phyloP scores from a whole-genome alignment of 2,888 invertebrate species.

The Platycheirus rosarum region DNA sequence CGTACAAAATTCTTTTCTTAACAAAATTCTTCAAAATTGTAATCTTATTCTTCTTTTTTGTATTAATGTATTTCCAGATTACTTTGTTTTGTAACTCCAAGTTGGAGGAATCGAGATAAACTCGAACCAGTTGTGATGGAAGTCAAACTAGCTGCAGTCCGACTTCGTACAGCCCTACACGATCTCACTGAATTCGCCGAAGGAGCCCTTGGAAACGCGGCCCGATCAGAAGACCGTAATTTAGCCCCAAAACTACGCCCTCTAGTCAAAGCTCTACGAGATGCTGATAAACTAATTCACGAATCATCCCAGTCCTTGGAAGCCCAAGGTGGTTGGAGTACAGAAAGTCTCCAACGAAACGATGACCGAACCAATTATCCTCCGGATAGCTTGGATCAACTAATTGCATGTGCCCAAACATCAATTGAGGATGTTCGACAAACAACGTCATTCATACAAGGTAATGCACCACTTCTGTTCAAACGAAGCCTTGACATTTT shows the following conservation, averaged over 20 bases:
- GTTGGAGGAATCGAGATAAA: conserved; percentile 92
- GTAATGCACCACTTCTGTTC: conserved; percentile 90
- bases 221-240: conserved; percentile 91
- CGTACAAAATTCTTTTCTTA: too few species aligned
- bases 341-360: conserved; percentile 85
- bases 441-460: conserved; percentile 95
- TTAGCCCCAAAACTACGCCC: conserved; percentile 89
- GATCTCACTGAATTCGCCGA: conserved; percentile 95
- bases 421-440: conserved; percentile 94
- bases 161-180: conserved; percentile 90
- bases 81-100: conserved; percentile 89
- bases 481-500: conserved; percentile 84
- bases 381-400: conserved; percentile 93
- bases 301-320: conserved; percentile 90
- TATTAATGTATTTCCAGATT: conserved; percentile 82
- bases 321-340: conserved; percentile 90
- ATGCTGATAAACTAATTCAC: conserved; percentile 91
- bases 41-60: conserved; percentile 10
- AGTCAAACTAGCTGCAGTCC: conserved; percentile 90
- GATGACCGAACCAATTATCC: conserved; percentile 81
- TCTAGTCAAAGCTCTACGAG: conserved; percentile 90
- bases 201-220: conserved; percentile 93
- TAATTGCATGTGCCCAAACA: conserved; percentile 93
- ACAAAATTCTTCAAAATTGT: too few species aligned
- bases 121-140: conserved; percentile 91